Percentiles rank a stretch among this genome's conserved stretches.
phyloP scores from a whole-genome alignment of 2,113 vertebrate species.

The Heterotilapia buettikoferi region DNA sequence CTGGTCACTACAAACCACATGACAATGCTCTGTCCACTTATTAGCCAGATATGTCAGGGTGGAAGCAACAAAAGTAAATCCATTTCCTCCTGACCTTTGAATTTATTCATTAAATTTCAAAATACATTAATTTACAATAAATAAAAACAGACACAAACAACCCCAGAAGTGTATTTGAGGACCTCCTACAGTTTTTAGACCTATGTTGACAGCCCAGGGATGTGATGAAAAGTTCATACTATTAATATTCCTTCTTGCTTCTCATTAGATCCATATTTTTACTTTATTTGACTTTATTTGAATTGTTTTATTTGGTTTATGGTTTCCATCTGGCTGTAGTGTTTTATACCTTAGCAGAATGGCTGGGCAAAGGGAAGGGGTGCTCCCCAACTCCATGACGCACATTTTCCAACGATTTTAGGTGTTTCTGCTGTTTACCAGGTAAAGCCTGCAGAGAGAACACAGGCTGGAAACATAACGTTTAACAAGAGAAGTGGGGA shows the following conservation, averaged over 20 bases:
- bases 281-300: background rate
- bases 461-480: constrained; percentile 59
- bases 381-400: constrained; percentile 21
- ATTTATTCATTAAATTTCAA: background rate
- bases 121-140: background rate
- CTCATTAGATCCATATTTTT: background rate
- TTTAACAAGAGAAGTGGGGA: constrained; percentile 34
- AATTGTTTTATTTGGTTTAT: background rate
- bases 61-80: background rate
- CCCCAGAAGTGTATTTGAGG: background rate
- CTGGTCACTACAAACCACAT: background rate
- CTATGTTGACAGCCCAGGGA: background rate
- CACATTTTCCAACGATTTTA: constrained; percentile 64
- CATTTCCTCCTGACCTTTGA: background rate
- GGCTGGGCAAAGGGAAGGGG: background rate
- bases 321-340: constrained; percentile 27
- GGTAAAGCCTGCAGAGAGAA: constrained; percentile 57
- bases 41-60: background rate
- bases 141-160: background rate
- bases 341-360: constrained; percentile 20
- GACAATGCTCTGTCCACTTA: background rate
- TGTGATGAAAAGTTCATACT: background rate
- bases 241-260: background rate
- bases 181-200: background rate
- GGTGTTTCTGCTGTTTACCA: constrained; percentile 63